Evolutionary conservation across 2,797 vertebrate species (phyloP).

Genomic region (Clamator glandarius): DNA sequence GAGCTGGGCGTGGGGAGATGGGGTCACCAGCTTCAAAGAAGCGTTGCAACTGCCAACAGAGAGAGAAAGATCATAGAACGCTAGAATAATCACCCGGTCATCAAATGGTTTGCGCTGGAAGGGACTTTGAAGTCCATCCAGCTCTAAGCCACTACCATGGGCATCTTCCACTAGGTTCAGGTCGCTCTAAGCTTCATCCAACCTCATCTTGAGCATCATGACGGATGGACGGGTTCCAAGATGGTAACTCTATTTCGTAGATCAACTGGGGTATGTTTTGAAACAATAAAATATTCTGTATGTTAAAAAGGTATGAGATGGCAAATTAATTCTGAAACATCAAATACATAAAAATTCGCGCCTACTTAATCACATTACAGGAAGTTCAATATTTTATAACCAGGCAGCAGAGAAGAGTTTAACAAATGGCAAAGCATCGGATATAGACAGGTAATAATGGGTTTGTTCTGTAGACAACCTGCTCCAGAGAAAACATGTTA

Average conservation of each 20-base stretch:
- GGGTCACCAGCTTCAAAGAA: background rate
- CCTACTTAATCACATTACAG: background rate
- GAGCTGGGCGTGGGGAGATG: background rate
- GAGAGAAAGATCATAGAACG: background rate
- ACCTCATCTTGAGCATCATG: too few species aligned
- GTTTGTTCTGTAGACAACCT: slow-evolving; percentile 49
- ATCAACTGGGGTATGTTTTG: background rate
- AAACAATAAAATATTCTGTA: background rate
- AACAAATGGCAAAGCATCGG: slow-evolving; percentile 38
- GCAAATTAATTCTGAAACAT: slow-evolving; percentile 11
- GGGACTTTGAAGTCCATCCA: too few species aligned
- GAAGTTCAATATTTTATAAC: slow-evolving; percentile 36
- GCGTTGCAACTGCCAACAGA: slow-evolving; percentile 54
- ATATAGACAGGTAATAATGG: slow-evolving; percentile 57
- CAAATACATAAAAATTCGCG: background rate
- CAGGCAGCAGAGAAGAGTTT: slow-evolving; percentile 7
- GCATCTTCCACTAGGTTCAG: too few species aligned
- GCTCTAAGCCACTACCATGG: too few species aligned
- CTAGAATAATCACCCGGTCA: background rate
- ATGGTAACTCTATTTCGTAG: slow-evolving; percentile 29
- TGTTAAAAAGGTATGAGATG: background rate
- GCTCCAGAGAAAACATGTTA: slow-evolving; percentile 33
- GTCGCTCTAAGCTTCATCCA: too few species aligned
- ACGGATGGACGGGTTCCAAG: background rate
- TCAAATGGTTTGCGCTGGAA: too few species aligned